Evolutionary conservation across 2,888 invertebrate species (phyloP).

Genomic region (Incurvaria masculella): DNA sequence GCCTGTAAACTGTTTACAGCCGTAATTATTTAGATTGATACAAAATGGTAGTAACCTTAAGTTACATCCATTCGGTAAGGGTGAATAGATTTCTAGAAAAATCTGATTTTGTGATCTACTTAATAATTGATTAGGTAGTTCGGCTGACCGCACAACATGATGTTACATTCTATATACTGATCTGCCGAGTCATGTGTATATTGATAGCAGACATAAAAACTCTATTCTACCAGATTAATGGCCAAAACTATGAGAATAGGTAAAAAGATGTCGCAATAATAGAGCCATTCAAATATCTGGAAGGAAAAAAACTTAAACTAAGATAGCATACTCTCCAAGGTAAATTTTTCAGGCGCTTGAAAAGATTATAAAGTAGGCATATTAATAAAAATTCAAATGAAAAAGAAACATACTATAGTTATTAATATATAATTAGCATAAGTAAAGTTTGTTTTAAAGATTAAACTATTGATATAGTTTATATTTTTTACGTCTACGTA

Average conservation of each 20-base stretch:
- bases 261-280: slow-evolving; percentile 10
- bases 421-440: slow-evolving; percentile 54
- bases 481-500: slow-evolving; percentile 59
- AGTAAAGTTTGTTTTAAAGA: slow-evolving; percentile 55
- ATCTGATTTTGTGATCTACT: no score
- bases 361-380: slow-evolving; percentile 56
- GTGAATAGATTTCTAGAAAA: no score
- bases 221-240: neutral
- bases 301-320: slow-evolving; percentile 19
- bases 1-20: slow-evolving; percentile 26
- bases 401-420: slow-evolving; percentile 48
- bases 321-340: neutral
- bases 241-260: neutral
- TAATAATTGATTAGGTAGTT: no score
- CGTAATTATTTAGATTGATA: neutral
- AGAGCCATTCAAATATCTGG: slow-evolving; percentile 36
- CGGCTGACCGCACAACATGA: no score
- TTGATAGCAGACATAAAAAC: no score
- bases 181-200: no score
- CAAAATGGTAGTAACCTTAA: neutral
- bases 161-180: no score
- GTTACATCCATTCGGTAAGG: no score
- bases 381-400: slow-evolving; percentile 49
- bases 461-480: slow-evolving; percentile 59
- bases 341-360: slow-evolving; percentile 47